Conservation (phyloP, 2,797 vertebrate species). For the Mycteria americana region DNA sequence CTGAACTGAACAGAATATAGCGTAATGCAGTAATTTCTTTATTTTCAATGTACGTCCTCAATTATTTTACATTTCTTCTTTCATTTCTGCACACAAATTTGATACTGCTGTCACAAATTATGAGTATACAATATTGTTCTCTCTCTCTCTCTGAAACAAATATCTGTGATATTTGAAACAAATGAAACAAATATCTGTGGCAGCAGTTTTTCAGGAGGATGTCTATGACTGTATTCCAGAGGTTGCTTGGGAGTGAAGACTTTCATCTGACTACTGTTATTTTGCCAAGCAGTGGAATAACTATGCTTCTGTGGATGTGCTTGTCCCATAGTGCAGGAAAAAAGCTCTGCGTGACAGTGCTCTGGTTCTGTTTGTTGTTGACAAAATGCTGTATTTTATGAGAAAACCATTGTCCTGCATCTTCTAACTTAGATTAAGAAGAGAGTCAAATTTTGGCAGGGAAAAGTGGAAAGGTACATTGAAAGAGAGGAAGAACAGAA, state of each 20-base stretch:
- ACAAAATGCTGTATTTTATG: background rate
- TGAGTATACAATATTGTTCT: background rate
- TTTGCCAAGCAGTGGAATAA: background rate
- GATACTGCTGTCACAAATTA: background rate
- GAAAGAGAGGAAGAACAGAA: background rate
- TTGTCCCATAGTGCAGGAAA: background rate
- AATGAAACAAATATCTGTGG: background rate
- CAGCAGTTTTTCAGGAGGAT: background rate
- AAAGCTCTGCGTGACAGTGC: background rate
- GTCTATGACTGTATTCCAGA: background rate
- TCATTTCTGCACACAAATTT: background rate
- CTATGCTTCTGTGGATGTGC: background rate
- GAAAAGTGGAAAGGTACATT: background rate
- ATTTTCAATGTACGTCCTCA: background rate
- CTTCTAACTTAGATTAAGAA: background rate
- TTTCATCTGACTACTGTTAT: background rate
- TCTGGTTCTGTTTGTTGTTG: background rate
- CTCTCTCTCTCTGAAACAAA: background rate
- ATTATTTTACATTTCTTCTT: background rate
- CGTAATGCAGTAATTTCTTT: background rate
- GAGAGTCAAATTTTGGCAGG: background rate
- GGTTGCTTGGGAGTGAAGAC: background rate
- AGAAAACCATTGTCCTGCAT: background rate
- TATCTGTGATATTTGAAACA: background rate
- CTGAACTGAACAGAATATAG: background rate